Evolutionary conservation across 2,888 invertebrate species (phyloP), one percentile per base, ranked within the genome.

Genomic region (Limnephilus auricula): DNA sequence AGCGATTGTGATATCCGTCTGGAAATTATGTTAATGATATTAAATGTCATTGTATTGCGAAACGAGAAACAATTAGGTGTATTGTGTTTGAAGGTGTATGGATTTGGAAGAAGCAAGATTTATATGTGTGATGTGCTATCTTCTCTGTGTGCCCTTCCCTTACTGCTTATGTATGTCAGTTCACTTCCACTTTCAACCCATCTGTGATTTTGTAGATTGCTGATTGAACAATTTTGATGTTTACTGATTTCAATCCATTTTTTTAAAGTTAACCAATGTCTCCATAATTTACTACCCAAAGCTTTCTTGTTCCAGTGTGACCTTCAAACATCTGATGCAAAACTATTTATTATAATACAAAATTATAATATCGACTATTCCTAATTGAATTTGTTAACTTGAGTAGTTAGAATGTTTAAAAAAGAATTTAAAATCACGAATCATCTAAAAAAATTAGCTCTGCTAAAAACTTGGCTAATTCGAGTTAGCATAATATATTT

Each of bases 11-110:
- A 80, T 80, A 34, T 34, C 31, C 25, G 18, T 15, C 82, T 18
- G 34, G 82, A 82, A 82, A 82, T 31, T 82, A 31, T 82, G 32
- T 34, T 25, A 65, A 65, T 82, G 82, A 82, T 82, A 18, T 31
- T 65, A 65, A 65, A 31, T 82, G 34, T 31, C 18, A 34, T 82
- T 82, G 82, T 32, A 82, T 34, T 82, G 32, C 2, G 9, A 25
- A 50, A 50, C 18, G 0, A 45, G 15, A 45, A 65, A 65, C n/a
- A 65, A 65, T 65, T 65, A 65, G 65, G 6, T 65, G 4, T n/a
- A 65, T 65, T 65, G 65, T 65, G 65, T 25, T 65, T 18, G 25
- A 25, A 65, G 18, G 65, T 65, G 65, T 65, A 25, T 25, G 65
- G 9, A 65, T 65, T 65, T 65, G 65, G 65, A 65, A 65, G 65